Evolutionary conservation across 2,113 vertebrate species (phyloP), one percentile per base, ranked within the genome.

Genomic region (Aleadryas rufinucha): DNA sequence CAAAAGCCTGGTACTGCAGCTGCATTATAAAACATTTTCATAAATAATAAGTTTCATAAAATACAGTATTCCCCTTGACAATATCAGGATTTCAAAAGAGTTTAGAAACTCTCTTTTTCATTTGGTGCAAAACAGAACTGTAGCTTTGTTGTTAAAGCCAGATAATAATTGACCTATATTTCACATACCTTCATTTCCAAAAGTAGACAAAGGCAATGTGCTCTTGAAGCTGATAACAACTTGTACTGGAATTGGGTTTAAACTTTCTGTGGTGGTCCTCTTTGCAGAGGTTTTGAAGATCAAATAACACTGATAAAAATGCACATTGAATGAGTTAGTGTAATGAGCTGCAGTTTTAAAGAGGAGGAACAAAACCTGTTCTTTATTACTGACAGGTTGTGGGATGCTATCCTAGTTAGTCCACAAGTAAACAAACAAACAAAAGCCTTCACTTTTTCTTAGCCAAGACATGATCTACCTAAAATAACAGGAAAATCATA

Each of bases 141-240:
- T 45, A 52, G 33, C 61, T 96, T 93, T 91, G 50, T 71, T 75
- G 54, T 70, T 56, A 83, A 78, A 89, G 27, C 7, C 60, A 94
- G 70, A 85, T 72, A 87, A 81, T 81, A 92, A 93, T 49, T 94
- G 90, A 59, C 78, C 88, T 86, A 84, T 68, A 93, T 95, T 95
- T 96, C 85, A 49, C 41, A 44, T 49, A 88, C 13, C 17, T 92
- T 87, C 42, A 53, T 64, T 89, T 71, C 64, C 74, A 54, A 69
- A 82, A 86, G 49, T 33, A 79, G 54, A 44, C 59, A 77, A 89
- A 80, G 53, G 18, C 45, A 74, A 16, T 56, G 44, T 1, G 1
- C 4, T 86, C 57, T 69, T 78, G 83, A 82, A 82, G 30, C 19
- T 68, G n/a, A 33, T 66, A 84, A 88, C 42, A 89, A 8, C 16